Percentiles rank a stretch among this genome's conserved stretches.
phyloP scores from a whole-genome alignment of 2,888 invertebrate genomes.

The Ennomos fuscantarius region DNA sequence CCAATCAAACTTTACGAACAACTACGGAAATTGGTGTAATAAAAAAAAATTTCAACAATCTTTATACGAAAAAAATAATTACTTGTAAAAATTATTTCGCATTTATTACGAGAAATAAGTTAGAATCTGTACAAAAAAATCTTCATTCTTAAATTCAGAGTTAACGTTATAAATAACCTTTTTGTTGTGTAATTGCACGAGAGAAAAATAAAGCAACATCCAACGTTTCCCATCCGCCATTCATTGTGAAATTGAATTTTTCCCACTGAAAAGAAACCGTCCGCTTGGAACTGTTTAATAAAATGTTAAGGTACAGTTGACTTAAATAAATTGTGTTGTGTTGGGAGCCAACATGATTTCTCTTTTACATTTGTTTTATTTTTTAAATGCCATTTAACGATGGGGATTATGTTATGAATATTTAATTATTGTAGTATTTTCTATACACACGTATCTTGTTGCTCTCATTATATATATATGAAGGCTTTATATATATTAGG shows the following conservation, averaged over 20 bases:
- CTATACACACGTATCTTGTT: no score
- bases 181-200: slow-evolving; percentile 20
- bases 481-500: no score
- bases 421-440: no score
- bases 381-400: background rate
- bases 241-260: slow-evolving; percentile 26
- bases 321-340: slow-evolving; percentile 10
- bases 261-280: slow-evolving; percentile 11
- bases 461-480: no score
- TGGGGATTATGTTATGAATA: background rate
- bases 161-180: slow-evolving; percentile 16
- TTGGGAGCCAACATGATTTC: background rate
- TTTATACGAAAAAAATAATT: background rate
- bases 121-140: no score
- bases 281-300: slow-evolving; percentile 14
- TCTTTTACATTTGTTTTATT: background rate
- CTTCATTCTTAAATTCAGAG: background rate
- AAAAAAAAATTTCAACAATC: no score
- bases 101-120: no score
- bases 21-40: no score
- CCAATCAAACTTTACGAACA: no score
- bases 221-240: slow-evolving; percentile 5
- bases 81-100: no score
- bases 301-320: slow-evolving; percentile 15
- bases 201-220: slow-evolving; percentile 14